Percentiles rank a stretch among this genome's conserved stretches.
phyloP scores from a whole-genome alignment of 2,113 vertebrate species.

The Triplophysa rosa region DNA sequence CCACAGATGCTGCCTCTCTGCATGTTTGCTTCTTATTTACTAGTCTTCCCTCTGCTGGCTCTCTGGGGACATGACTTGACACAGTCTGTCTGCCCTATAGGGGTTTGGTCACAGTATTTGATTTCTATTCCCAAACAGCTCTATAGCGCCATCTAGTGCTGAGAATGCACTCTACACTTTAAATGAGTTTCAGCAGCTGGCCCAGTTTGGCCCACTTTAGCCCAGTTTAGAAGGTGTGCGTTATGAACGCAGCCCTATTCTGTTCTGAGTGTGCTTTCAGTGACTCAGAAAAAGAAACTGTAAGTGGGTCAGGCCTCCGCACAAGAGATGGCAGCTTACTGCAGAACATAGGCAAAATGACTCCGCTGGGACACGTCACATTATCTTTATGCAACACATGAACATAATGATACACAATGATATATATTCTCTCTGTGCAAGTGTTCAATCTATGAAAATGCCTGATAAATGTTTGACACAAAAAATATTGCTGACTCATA shows the following conservation, averaged over 20 bases:
- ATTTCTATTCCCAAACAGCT: background rate
- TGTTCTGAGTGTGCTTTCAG: slow-evolving; percentile 24
- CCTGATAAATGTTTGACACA: too few species aligned
- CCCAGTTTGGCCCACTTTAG: slow-evolving; percentile 55
- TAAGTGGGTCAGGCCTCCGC: slow-evolving; percentile 49
- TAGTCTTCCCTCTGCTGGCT: slow-evolving; percentile 1
- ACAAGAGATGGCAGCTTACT: slow-evolving; percentile 15
- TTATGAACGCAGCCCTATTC: slow-evolving; percentile 31
- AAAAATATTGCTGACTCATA: background rate
- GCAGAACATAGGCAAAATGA: slow-evolving; percentile 26
- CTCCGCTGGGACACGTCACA: slow-evolving; percentile 26
- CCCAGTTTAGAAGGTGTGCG: slow-evolving; percentile 46
- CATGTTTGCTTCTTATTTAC: slow-evolving; percentile 29
- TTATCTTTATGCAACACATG: slow-evolving; percentile 18
- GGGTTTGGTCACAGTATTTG: background rate
- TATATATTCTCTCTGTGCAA: too few species aligned
- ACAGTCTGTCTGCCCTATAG: slow-evolving; percentile 26
- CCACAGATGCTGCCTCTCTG: slow-evolving; percentile 12
- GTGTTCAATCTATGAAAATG: too few species aligned
- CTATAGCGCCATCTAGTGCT: slow-evolving; percentile 43
- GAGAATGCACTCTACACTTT: background rate
- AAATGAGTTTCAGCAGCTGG: slow-evolving; percentile 32
- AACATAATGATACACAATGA: too few species aligned
- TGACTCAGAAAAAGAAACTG: slow-evolving; percentile 47
- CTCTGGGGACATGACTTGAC: slow-evolving; percentile 42